Evolutionary conservation across 2,113 vertebrate species (phyloP), one percentile per base, ranked within the genome.

Genomic region (Paedocypris sp.): DNA sequence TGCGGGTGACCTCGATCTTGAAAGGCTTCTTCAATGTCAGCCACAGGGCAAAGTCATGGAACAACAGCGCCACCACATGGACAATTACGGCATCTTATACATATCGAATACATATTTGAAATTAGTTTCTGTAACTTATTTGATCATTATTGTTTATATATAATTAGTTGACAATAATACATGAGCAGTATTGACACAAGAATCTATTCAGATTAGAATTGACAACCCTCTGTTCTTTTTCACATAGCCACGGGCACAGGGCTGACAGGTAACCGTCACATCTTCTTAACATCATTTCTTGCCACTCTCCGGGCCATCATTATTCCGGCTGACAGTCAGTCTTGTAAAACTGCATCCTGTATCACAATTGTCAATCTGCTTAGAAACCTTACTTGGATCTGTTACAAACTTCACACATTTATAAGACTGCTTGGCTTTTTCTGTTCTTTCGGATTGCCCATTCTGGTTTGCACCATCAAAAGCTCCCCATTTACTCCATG

Each of bases 231-330:
- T 82, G 50, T 77, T 92, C 76, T 90, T 79, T 89, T 80, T 76
- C 78, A 77, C 81, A 80, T 91, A 98, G 94, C 87, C 91, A 95
- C 41, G 92, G 93, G 75, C 94, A 98, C 91, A 90, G 93, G 83
- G 83, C 93, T 68, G 94, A 98, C 93, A 97, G 94, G 93, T 98
- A 97, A 96, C 2, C 49, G 33, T 60, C 42, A 51, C 32, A 26
- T 63, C 46, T 26, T 29, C n/a, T 51, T 63, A 39, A 28, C 11
- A 38, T 52, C 13, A 45, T 41, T 19, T 41, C 13, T 26, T 53
- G 5, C 20, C 19, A 7, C 41, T 25, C 43, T 29, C 19, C 28
- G 20, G 43, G 8, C 12, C 53, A 42, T 38, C 41, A 53, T 56
- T 49, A 56, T 56, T 31, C 54, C 16, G 7, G 33, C 42, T 48